These are phyloP conservation scores for Cebidichthys violaceus DNA, from an alignment of 2,113 vertebrate species.

Conservation along the genomic window DNA sequence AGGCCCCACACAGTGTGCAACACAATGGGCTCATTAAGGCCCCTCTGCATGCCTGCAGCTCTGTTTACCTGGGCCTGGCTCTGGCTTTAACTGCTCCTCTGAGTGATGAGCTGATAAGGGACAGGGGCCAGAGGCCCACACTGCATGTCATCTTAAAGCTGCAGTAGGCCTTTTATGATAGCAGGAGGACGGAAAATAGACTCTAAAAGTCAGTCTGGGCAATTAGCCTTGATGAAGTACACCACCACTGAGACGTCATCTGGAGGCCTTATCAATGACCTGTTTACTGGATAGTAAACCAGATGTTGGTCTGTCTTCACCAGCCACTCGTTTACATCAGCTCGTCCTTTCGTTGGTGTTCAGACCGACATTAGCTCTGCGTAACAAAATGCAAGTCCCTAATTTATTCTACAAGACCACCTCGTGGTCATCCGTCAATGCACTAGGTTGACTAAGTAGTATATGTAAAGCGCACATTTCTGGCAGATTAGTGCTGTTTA, in stretches of 20 bases:
- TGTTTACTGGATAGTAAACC: not conserved
- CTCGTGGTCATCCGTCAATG: not conserved
- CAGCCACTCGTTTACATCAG: not conserved
- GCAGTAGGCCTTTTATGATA: not conserved
- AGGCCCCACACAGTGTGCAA: conserved; percentile 51
- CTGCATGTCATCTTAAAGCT: conserved; percentile 1
- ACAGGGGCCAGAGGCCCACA: not conserved
- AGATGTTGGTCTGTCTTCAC: not conserved
- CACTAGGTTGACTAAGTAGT: not conserved
- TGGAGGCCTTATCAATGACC: not conserved
- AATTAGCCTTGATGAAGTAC: not conserved
- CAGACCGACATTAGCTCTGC: not conserved
- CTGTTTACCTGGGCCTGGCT: conserved; percentile 41
- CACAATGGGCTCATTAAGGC: conserved; percentile 62
- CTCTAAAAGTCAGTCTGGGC: not conserved
- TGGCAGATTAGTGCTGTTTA: not conserved
- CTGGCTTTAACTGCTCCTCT: conserved; percentile 43
- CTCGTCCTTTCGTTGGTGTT: not conserved
- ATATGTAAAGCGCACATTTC: not conserved
- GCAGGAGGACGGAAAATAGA: not conserved
- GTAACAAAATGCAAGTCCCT: not conserved
- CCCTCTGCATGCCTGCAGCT: conserved; percentile 38
- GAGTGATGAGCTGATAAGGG: conserved; percentile 58
- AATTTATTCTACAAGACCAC: not conserved
- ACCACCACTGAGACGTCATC: not conserved